phyloP scores from a whole-genome alignment of 2,113 vertebrate species.

The Tetraodon nigroviridis region DNA sequence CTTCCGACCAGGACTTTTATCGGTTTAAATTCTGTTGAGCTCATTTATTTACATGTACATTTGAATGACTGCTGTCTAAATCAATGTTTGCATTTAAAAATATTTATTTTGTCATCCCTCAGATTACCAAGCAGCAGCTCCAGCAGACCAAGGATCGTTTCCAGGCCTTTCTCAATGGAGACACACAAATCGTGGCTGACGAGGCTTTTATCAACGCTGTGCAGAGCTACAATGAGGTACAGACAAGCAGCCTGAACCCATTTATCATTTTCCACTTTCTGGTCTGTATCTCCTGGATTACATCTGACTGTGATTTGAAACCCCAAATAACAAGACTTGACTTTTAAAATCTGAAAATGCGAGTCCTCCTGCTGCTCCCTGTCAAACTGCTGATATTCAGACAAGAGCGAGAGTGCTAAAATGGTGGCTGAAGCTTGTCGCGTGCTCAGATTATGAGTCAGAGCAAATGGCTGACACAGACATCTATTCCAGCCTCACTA shows the following conservation, averaged over 20 bases:
- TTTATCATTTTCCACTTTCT: neutral
- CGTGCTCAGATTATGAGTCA: constrained; percentile 65
- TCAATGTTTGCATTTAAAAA: too few species aligned
- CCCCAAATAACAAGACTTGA: neutral
- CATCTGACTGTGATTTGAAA: constrained; percentile 1
- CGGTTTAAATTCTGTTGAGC: too few species aligned
- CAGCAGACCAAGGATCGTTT: constrained; percentile 97
- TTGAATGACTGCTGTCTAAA: too few species aligned
- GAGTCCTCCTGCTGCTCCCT: constrained; percentile 16
- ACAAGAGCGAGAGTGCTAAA: constrained; percentile 42
- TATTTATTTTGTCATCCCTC: constrained; percentile 11
- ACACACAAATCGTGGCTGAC: constrained; percentile 99
- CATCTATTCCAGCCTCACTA: constrained; percentile 46
- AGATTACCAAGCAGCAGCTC: constrained; percentile 98
- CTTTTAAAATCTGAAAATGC: constrained; percentile 10
- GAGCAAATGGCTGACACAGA: constrained; percentile 59
- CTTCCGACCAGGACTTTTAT: too few species aligned
- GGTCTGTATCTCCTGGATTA: neutral
- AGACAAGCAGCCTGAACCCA: constrained; percentile 6
- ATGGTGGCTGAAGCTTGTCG: constrained; percentile 62
- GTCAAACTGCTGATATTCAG: constrained; percentile 43
- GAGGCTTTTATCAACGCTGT: constrained; percentile 99
- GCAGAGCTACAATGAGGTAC: constrained; percentile 98
- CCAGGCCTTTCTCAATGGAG: constrained; percentile 97
- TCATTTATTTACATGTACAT: too few species aligned